Percentiles rank a stretch among this genome's conserved stretches.
These are phyloP conservation scores for Chrysocyon brachyurus DNA, from an alignment of 2,797 vertebrate species.

Conservation along the genomic window DNA sequence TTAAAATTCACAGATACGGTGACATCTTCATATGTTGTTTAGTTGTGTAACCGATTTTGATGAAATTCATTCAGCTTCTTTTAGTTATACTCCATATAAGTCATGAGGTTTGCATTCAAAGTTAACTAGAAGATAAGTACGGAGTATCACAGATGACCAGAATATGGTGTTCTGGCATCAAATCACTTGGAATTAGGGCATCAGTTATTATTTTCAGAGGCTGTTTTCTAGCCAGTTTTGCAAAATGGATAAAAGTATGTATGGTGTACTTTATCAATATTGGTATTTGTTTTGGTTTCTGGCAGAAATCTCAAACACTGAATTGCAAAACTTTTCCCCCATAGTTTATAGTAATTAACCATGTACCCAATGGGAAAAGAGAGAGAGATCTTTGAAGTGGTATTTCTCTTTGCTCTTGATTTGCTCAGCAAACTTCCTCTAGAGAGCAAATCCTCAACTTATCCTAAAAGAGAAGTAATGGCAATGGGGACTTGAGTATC, in stretches of 20 bases:
- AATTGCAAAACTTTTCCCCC: not conserved
- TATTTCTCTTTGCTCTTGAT: not conserved
- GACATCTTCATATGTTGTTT: accelerated
- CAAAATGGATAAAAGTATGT: not conserved
- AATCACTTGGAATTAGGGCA: not conserved
- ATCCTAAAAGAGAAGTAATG: not conserved
- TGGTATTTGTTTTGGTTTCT: not conserved
- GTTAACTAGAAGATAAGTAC: not conserved
- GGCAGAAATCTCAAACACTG: not conserved
- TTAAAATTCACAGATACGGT: not conserved
- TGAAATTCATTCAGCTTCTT: not conserved
- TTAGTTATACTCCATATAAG: not conserved
- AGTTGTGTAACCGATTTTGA: not conserved
- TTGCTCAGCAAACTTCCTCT: not conserved
- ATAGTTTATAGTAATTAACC: not conserved
- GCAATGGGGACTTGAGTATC: not conserved
- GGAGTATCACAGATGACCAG: not conserved
- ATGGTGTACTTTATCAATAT: not conserved
- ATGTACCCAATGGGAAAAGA: not conserved
- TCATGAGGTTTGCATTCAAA: not conserved
- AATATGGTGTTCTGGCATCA: not conserved
- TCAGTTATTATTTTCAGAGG: not conserved
- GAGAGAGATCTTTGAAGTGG: not conserved
- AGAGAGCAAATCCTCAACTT: not conserved
- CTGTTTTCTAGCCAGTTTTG: not conserved